Evolutionary conservation across 2,797 vertebrate species (phyloP).

Genomic region (Notoglanidium macrostoma): DNA sequence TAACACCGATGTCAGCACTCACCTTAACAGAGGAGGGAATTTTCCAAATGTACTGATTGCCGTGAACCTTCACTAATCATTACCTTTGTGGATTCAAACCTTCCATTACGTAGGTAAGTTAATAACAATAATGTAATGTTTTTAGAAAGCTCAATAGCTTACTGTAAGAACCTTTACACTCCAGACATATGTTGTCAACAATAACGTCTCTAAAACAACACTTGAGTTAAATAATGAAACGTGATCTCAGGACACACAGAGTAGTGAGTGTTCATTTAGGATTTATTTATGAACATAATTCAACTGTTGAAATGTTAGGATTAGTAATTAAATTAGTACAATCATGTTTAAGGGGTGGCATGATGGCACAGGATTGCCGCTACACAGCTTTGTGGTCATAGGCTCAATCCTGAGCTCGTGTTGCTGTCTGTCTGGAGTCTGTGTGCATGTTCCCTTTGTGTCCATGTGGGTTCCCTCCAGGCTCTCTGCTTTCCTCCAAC

Average conservation of each 20-base stretch:
- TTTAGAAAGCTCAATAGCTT: not conserved
- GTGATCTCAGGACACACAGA: not conserved
- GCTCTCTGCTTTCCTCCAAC: not conserved
- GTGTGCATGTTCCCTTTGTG: not conserved
- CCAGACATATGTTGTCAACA: not conserved
- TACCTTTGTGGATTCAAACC: not conserved
- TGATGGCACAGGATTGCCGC: not conserved
- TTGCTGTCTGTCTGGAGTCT: not conserved
- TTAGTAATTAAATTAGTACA: not conserved
- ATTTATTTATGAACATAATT: not conserved
- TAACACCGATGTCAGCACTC: constrained; percentile 1
- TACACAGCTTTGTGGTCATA: not conserved
- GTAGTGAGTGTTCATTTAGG: not conserved
- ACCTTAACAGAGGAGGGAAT: not conserved
- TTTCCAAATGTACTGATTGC: not conserved
- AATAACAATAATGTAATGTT: not conserved
- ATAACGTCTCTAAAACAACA: not conserved
- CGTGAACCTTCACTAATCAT: not conserved
- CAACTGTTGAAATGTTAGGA: not conserved
- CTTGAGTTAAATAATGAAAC: not conserved
- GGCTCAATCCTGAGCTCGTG: not conserved
- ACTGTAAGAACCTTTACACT: no score
- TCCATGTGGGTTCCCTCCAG: constrained; percentile 5
- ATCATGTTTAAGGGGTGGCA: not conserved
- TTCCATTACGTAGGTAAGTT: not conserved